Percentiles rank a stretch among this genome's conserved stretches.
These are phyloP conservation scores for Takifugu flavidus DNA, from an alignment of 2,113 vertebrate species.

Conservation along the genomic window DNA sequence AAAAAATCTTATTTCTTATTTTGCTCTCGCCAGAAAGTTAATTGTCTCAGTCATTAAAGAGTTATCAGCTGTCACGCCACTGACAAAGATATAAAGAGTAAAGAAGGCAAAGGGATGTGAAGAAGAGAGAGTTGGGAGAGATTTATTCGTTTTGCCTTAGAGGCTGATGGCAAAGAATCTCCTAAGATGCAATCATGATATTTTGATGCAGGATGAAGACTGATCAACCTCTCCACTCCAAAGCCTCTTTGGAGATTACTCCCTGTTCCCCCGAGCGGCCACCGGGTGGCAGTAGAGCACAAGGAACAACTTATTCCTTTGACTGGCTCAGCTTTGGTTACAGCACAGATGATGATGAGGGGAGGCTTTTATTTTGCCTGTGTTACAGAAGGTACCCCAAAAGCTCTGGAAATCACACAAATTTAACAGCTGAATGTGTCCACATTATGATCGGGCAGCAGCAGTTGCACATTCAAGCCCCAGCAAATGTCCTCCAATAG, in stretches of 20 bases:
- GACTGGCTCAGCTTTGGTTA: slow-evolving; percentile 25
- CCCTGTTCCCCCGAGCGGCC: slow-evolving; percentile 50
- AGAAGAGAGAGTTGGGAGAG: slow-evolving; percentile 43
- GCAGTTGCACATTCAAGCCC: slow-evolving; percentile 21
- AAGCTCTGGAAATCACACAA: slow-evolving; percentile 40
- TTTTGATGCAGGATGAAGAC: slow-evolving; percentile 64
- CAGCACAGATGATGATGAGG: not conserved
- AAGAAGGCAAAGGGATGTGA: slow-evolving; percentile 52
- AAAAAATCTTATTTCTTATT: slow-evolving; percentile 47
- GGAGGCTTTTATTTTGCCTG: slow-evolving; percentile 21
- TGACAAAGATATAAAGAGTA: slow-evolving; percentile 57
- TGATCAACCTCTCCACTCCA: slow-evolving; percentile 55
- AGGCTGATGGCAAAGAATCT: slow-evolving; percentile 62
- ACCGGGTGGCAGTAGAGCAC: slow-evolving; percentile 79
- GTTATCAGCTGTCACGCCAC: slow-evolving; percentile 66
- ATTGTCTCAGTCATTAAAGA: slow-evolving; percentile 73
- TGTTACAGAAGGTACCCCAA: slow-evolving; percentile 21
- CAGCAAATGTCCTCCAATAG: slow-evolving; percentile 14
- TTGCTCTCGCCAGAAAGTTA: slow-evolving; percentile 63
- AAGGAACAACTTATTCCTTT: slow-evolving; percentile 56
- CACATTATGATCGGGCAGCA: slow-evolving; percentile 36
- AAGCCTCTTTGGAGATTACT: slow-evolving; percentile 31
- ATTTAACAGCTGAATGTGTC: slow-evolving; percentile 27
- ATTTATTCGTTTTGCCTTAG: slow-evolving; percentile 61
- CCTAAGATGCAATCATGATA: slow-evolving; percentile 64